A percentile compares a stretch with the other conserved stretches of the same genome.
Conservation (phyloP, 1,140 invertebrate species). For the Propsilocerus akamusi region DNA sequence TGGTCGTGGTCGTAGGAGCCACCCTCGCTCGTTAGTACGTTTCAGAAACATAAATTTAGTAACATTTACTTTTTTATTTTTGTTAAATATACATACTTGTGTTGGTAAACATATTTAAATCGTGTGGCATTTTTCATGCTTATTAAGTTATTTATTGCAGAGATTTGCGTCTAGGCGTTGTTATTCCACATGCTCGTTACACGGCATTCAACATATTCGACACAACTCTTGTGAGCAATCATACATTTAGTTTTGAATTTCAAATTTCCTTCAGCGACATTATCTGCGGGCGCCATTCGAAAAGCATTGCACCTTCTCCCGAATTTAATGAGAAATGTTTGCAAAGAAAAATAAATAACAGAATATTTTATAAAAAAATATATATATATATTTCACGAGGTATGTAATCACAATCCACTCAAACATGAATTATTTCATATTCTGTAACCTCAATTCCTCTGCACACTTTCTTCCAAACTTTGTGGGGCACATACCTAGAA, state of each 20-base stretch:
- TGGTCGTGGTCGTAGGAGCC: too few relatives aligned
- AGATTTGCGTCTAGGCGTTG: constrained; percentile 48
- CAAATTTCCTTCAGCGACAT: too few relatives aligned
- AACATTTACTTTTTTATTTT: too few relatives aligned
- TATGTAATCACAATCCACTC: neutral
- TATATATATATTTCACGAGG: constrained; percentile 2
- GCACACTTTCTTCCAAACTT: neutral
- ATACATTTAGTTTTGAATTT: constrained; percentile 50
- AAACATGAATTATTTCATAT: neutral
- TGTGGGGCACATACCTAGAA: neutral
- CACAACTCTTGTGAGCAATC: constrained; percentile 60
- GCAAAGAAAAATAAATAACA: neutral
- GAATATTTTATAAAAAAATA: constrained; percentile 2
- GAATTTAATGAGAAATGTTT: constrained; percentile 4
- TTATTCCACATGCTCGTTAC: constrained; percentile 46
- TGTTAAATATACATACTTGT: too few relatives aligned
- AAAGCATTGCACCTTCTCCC: neutral
- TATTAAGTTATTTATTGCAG: constrained; percentile 29
- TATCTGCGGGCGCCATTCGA: too few relatives aligned
- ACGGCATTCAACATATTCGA: constrained; percentile 40
- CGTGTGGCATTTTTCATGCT: too few relatives aligned
- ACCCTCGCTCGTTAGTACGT: too few relatives aligned
- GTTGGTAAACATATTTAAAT: too few relatives aligned
- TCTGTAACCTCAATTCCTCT: neutral
- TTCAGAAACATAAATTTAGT: too few relatives aligned